A percentile compares a stretch with the other conserved stretches of the same genome.
Conservation (phyloP, 2,888 invertebrate species). For the Pseudococcus longispinus region DNA sequence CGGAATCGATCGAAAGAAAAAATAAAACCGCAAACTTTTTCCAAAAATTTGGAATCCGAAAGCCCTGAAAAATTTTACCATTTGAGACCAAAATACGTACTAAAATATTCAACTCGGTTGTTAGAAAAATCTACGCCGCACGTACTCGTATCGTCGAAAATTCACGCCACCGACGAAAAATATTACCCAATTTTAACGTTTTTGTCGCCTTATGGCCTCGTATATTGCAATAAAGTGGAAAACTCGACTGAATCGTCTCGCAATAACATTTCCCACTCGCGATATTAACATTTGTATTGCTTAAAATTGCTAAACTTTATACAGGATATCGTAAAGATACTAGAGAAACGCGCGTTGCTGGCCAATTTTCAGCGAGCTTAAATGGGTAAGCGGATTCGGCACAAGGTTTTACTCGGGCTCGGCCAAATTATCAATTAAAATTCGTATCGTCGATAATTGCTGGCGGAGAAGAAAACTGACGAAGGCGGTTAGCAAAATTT, state of each 20-base stretch:
- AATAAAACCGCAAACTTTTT: background rate
- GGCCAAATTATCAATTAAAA: background rate
- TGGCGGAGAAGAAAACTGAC: background rate
- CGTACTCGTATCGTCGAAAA: background rate
- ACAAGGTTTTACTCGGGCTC: background rate
- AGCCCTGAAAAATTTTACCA: background rate
- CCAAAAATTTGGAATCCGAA: background rate
- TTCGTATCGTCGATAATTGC: background rate
- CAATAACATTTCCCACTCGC: background rate
- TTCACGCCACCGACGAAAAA: background rate
- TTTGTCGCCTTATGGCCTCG: background rate
- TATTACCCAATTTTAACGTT: background rate
- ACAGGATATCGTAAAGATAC: background rate
- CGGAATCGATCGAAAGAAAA: background rate
- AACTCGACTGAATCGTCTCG: background rate
- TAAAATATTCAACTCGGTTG: background rate
- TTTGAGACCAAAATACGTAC: background rate
- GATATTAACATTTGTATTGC: background rate
- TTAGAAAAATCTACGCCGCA: background rate
- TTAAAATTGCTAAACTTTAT: slow-evolving; percentile 1
- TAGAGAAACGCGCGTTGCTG: background rate
- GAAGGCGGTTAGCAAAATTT: background rate
- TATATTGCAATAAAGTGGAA: background rate
- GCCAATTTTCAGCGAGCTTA: background rate
- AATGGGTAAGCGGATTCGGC: background rate